phyloP scores from a whole-genome alignment of 30 jellyfish, hydroid and myxozoan species.

The Turritopsis rubra region DNA sequence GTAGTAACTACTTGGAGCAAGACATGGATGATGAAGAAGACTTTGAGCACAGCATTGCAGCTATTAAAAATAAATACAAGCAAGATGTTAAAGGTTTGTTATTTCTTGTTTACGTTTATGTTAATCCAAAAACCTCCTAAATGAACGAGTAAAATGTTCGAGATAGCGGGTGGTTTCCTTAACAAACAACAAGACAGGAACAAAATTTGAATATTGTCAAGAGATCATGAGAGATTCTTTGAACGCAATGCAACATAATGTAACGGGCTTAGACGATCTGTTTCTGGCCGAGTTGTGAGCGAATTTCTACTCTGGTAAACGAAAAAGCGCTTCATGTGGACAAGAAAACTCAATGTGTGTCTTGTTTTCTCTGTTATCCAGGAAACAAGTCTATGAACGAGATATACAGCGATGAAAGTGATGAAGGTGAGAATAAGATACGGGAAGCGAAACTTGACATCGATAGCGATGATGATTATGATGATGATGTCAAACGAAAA shows the following conservation, averaged over 20 bases:
- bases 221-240: too few species aligned
- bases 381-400: slow-evolving; percentile 37
- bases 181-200: too few species aligned
- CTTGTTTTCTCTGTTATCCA: neutral
- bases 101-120: neutral
- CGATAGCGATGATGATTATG: slow-evolving; percentile 79
- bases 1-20: slow-evolving; percentile 65
- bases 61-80: slow-evolving; percentile 69
- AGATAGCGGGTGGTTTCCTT: too few species aligned
- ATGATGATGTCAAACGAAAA: slow-evolving; percentile 34
- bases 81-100: slow-evolving; percentile 35
- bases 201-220: too few species aligned
- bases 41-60: slow-evolving; percentile 84
- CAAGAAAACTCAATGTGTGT: too few species aligned
- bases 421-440: slow-evolving; percentile 57
- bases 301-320: too few species aligned
- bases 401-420: slow-evolving; percentile 78
- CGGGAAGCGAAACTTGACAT: slow-evolving; percentile 70
- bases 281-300: too few species aligned
- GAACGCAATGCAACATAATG: too few species aligned
- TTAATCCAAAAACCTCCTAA: too few species aligned
- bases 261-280: too few species aligned
- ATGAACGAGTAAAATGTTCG: too few species aligned
- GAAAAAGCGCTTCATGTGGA: too few species aligned
- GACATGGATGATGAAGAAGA: slow-evolving; percentile 88